Evolutionary conservation across 2,113 vertebrate species (phyloP).

Genomic region (Ahaetulla prasina): DNA sequence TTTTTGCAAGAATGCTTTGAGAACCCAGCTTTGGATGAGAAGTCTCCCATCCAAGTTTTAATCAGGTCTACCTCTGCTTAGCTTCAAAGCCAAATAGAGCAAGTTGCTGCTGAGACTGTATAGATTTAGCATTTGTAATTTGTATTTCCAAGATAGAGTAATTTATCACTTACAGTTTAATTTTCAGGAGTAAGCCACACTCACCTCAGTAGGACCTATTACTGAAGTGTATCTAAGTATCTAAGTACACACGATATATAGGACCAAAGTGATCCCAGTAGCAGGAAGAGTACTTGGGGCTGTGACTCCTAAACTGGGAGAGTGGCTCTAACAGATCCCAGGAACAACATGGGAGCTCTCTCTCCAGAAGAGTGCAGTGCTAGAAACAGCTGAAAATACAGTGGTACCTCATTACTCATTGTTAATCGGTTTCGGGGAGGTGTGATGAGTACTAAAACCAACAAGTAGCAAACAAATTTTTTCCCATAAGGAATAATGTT

Average conservation of each 20-base stretch:
- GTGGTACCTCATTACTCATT: neutral
- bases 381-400: neutral
- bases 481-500: neutral
- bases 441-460: neutral
- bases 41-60: neutral
- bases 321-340: neutral
- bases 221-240: neutral
- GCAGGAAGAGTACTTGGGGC: neutral
- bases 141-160: neutral
- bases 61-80: neutral
- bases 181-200: neutral
- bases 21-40: neutral
- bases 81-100: neutral
- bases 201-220: neutral
- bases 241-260: neutral
- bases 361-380: neutral
- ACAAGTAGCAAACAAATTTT: neutral
- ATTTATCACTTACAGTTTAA: neutral
- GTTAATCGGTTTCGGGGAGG: neutral
- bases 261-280: neutral
- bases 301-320: neutral
- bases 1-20: neutral
- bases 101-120: neutral
- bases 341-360: neutral
- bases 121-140: neutral